A percentile compares a stretch with the other conserved stretches of the same genome.
phyloP scores from a whole-genome alignment of 1,140 invertebrate species.

The Probaryconus sp. region DNA sequence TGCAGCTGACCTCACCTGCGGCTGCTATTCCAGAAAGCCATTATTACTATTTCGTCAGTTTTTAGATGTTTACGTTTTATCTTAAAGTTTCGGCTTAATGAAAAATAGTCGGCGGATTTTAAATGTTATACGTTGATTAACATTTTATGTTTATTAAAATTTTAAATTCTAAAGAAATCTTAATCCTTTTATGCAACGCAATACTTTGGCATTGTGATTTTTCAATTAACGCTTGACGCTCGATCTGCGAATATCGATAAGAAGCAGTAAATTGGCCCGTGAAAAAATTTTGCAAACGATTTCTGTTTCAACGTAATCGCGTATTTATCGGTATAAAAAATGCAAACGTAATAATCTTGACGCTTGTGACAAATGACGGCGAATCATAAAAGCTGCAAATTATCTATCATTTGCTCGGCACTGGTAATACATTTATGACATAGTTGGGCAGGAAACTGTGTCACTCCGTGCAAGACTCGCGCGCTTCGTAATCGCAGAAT shows the following conservation, averaged over 20 bases:
- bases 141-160: too few relatives aligned
- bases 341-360: constrained; percentile 12
- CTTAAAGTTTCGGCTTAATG: not conserved
- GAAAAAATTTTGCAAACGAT: not conserved
- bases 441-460: constrained; percentile 56
- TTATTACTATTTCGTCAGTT: too few relatives aligned
- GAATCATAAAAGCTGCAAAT: constrained; percentile 34
- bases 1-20: constrained; percentile 60
- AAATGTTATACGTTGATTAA: too few relatives aligned
- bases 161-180: too few relatives aligned
- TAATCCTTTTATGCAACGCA: too few relatives aligned
- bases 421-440: constrained; percentile 56
- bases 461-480: constrained; percentile 36
- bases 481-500: constrained; percentile 47
- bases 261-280: too few relatives aligned
- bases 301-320: not conserved
- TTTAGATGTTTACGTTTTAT: not conserved
- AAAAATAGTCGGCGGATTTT: too few relatives aligned
- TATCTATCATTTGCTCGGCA: constrained; percentile 37
- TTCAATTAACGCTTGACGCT: too few relatives aligned
- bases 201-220: too few relatives aligned
- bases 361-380: constrained; percentile 20
- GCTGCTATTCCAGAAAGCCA: constrained; percentile 36
- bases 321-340: constrained; percentile 9
- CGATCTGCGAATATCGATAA: too few relatives aligned